Conservation (phyloP, 1,140 invertebrate genomes). For the Andrena cerasifolii region DNA sequence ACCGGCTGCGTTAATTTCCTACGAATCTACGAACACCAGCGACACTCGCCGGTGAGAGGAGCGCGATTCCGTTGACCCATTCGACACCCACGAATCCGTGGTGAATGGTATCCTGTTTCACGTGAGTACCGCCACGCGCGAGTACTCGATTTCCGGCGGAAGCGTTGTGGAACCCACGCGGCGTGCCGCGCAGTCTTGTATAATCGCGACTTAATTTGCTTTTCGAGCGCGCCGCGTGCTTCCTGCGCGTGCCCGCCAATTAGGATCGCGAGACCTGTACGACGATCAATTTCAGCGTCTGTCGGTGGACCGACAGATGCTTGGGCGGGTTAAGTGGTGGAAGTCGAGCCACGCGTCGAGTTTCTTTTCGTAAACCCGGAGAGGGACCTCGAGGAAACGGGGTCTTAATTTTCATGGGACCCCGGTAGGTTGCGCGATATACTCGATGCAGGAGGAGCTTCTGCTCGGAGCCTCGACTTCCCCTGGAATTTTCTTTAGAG, state of each 20-base stretch:
- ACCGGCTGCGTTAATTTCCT: too few relatives aligned
- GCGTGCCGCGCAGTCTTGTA: constrained; percentile 13
- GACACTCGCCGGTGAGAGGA: too few relatives aligned
- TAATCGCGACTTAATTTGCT: constrained; percentile 25
- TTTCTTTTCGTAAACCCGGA: too few relatives aligned
- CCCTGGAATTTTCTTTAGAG: not conserved
- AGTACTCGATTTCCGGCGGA: constrained; percentile 38
- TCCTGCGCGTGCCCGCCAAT: not conserved
- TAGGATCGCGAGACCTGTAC: not conserved
- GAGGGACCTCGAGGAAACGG: too few relatives aligned
- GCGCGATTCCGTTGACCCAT: not conserved
- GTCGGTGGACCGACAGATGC: too few relatives aligned
- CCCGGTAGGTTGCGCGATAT: too few relatives aligned
- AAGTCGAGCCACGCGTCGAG: too few relatives aligned
- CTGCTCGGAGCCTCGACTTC: not conserved
- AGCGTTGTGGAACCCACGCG: constrained; percentile 4
- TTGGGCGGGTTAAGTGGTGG: too few relatives aligned
- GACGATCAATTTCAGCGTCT: not conserved
- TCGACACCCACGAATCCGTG: not conserved
- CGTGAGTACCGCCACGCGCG: constrained; percentile 1
- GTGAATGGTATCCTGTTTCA: constrained; percentile 20
- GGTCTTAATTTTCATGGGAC: too few relatives aligned
- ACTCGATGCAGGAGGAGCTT: too few relatives aligned
- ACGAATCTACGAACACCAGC: too few relatives aligned
- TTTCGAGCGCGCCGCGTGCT: constrained; percentile 2